Base-by-base conservation (phyloP, 2,113 vertebrate genomes). In the Sakesphorus luctuosus region DNA sequence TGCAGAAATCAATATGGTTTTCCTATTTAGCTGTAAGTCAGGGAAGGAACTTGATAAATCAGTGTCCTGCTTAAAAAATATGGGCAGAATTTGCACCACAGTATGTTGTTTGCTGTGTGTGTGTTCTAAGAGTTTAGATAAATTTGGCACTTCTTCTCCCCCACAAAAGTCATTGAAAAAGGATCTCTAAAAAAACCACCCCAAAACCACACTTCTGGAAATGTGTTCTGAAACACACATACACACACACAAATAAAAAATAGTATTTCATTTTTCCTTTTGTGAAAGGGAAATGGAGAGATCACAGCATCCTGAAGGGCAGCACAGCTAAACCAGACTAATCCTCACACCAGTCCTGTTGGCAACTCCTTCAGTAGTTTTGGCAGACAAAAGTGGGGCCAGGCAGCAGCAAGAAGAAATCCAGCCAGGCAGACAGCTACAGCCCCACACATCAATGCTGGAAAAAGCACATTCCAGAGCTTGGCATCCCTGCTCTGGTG, bases 371-470 rank as follows among this genome's bases (percentile, higher is more conserved):
- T 65, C 65, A 58, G 71, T 19, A 80, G 33, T 66, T 88, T 58
- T 63, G 66, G 77, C 84, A 90, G 90, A 46, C 74, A 66, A 84
- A 63, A 4, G 2, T 50, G 47, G 40, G 83, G 33, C 71, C 68
- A 85, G 77, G 59, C 87, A 91, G 83, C 67, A 94, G 52, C 56
- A 24, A 3, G 8, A 83, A 82, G 80, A 84, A 93, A 96, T 66
- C n/a, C 86, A 92, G 67, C 59, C 88, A 94, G 67, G 71, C 87
- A 92, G 93, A 85, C 90, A 80, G 71, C 71, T 93, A 44, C 49
- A 89, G 49, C 38, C 25, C 65, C 4, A 4, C 55, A 61, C 72
- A 87, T 28, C 2, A 15, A 55, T n/a, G 77, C 58, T 94, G 87
- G 89, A 90, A 93, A 95, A 87, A 93, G 29, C 1, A 3, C 67